Evolutionary conservation across 2,888 invertebrate genomes (phyloP), one percentile per base, ranked within the genome.

Genomic region (Plagiodera versicolora): DNA sequence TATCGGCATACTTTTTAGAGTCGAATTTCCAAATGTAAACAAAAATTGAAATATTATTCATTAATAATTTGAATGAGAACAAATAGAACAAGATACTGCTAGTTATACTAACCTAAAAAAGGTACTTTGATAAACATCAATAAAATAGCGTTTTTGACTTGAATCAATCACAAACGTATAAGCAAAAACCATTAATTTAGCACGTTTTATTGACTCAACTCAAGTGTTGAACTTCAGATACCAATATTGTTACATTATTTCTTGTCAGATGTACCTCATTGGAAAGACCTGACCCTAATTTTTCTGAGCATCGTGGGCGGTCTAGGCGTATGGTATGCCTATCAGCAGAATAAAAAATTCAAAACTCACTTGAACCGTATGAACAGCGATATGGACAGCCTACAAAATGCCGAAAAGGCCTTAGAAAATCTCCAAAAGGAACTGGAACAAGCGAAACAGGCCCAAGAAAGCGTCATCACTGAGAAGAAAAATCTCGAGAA

Each of bases 311-410:
- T 95, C 67, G 89, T 93, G 70, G 95, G 95, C 8, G 85, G 93
- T 56, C 89, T 92, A 58, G 95, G 94, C 55, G 90, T 92, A 71
- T 96, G 94, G 93, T 94, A 94, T 79, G 95, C 94, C 24, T 89
- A 93, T 79, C 88, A 91, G 60, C 95, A 96, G 70, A 93, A 95
- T 76, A 92, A 94, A 75, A 90, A 89, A 74, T 94, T 94, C 35
- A 90, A 93, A 72, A 84, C 85, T 64, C 92, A 98, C 78, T 85
- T 98, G 64, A 88, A 89, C 68, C 88, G 94, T 63, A 96, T 99
- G 95, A 90, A 95, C 78, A 88, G 90, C 67, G 95, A 97, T 72
- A 94, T 97, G 92, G 95, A 95, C 75, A 90, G 92, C 71, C 84
- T 95, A 67, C 89, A 94, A 72, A 90, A 89, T 74, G 96, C 96